These are phyloP conservation scores for Octonoba sinensis DNA, from an alignment of 2,888 invertebrate species.

Conservation along the genomic window DNA sequence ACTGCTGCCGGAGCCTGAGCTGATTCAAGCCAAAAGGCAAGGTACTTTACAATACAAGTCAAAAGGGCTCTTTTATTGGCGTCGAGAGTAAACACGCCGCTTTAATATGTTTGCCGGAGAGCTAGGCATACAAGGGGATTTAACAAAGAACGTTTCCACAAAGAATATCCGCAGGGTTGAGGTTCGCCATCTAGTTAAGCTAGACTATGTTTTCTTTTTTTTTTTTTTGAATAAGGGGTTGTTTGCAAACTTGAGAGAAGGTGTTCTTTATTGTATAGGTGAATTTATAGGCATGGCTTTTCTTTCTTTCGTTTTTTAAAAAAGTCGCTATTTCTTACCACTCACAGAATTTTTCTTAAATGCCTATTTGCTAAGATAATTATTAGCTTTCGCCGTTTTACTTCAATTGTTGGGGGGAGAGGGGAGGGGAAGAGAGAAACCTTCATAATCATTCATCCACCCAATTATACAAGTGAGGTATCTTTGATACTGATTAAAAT, in stretches of 20 bases:
- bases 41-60: constrained; percentile 37
- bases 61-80: constrained; percentile 38
- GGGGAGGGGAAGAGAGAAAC: too few relatives aligned
- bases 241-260: constrained; percentile 28
- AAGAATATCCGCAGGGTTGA: constrained; percentile 5
- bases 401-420: too few relatives aligned
- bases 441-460: too few relatives aligned
- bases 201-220: constrained; percentile 1
- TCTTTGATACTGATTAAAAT: too few relatives aligned
- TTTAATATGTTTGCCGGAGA: constrained; percentile 55
- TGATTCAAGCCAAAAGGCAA: neutral
- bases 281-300: too few relatives aligned
- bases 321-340: too few relatives aligned
- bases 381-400: too few relatives aligned
- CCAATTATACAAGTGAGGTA: too few relatives aligned
- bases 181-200: neutral
- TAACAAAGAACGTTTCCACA: constrained; percentile 28
- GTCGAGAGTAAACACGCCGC: constrained; percentile 44
- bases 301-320: too few relatives aligned
- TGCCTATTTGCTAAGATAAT: too few relatives aligned
- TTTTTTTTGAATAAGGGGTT: constrained; percentile 19
- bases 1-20: neutral
- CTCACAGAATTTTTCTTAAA: too few relatives aligned
- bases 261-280: too few relatives aligned
- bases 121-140: constrained; percentile 32